Conservation (phyloP, 2,888 invertebrate genomes). For the Troilus luridus region DNA sequence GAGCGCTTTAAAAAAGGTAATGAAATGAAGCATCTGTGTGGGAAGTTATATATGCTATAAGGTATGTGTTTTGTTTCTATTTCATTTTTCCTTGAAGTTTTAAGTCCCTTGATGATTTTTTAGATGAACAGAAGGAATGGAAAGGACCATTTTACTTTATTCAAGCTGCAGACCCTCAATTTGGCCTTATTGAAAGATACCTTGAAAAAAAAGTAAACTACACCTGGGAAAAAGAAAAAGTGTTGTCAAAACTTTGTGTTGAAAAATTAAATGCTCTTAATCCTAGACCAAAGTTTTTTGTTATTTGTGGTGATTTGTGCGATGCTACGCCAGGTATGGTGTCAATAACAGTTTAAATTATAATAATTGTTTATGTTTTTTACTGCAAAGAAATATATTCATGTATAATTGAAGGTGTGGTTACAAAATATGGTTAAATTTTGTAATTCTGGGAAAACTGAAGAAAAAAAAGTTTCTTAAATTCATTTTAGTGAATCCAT, state of each 20-base stretch:
- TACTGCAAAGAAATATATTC: background rate
- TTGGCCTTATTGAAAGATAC: slow-evolving; percentile 69
- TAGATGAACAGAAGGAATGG: slow-evolving; percentile 48
- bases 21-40: background rate
- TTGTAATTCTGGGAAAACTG: no score
- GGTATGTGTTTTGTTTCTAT: background rate
- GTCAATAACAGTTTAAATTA: background rate
- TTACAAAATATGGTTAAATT: no score
- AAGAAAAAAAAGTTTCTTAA: no score
- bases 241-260: slow-evolving; percentile 68
- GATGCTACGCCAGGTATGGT: slow-evolving; percentile 69
- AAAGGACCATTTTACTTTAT: slow-evolving; percentile 69
- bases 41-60: background rate
- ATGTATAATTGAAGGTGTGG: background rate
- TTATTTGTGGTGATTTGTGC: slow-evolving; percentile 71
- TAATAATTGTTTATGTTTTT: background rate
- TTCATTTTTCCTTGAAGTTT: background rate
- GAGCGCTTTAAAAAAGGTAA: slow-evolving; percentile 26
- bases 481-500: no score
- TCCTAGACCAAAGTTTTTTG: slow-evolving; percentile 70
- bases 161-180: slow-evolving; percentile 72
- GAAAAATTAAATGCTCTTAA: slow-evolving; percentile 69
- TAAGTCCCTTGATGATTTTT: background rate
- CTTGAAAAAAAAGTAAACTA: slow-evolving; percentile 66
- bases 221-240: slow-evolving; percentile 70